These are phyloP conservation scores for Sorex araneus DNA, from an alignment of 2,113 vertebrate genomes.

Conservation along the genomic window DNA sequence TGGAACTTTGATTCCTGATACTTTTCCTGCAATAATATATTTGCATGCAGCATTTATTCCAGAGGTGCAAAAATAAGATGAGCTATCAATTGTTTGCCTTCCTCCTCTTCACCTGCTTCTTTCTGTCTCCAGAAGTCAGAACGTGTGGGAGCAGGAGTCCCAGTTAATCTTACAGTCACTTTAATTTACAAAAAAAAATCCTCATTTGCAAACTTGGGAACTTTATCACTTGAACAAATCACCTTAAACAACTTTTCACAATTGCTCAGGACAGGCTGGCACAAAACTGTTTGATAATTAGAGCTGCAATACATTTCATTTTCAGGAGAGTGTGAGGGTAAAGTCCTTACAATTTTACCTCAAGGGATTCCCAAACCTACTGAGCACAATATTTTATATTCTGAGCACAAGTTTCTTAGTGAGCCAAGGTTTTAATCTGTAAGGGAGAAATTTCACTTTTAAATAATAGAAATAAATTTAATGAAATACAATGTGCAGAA, in stretches of 20 bases:
- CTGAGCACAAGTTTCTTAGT: conserved; percentile 1
- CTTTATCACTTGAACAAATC: conserved; percentile 36
- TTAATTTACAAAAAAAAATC: background rate
- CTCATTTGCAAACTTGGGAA: conserved; percentile 20
- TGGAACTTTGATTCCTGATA: background rate
- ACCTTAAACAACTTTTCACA: conserved; percentile 40
- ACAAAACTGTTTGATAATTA: conserved; percentile 22
- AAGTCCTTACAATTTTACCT: background rate
- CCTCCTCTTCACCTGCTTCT: background rate
- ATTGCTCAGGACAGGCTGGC: background rate
- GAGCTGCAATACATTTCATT: background rate
- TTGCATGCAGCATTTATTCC: accelerated
- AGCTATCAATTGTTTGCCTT: background rate
- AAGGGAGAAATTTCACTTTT: conserved; percentile 17
- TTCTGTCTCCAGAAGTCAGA: background rate
- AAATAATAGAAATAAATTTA: conserved; percentile 6
- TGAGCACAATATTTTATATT: background rate
- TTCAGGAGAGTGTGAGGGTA: conserved; percentile 5
- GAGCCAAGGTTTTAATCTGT: conserved; percentile 20
- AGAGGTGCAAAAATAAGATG: accelerated
- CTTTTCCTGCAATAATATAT: background rate
- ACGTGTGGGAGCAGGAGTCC: background rate
- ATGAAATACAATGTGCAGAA: conserved; percentile 11
- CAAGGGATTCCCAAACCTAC: background rate
- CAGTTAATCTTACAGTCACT: background rate